These are phyloP conservation scores for Planiliza haematocheilus DNA, from an alignment of 2,113 vertebrate species.

Conservation along the genomic window DNA sequence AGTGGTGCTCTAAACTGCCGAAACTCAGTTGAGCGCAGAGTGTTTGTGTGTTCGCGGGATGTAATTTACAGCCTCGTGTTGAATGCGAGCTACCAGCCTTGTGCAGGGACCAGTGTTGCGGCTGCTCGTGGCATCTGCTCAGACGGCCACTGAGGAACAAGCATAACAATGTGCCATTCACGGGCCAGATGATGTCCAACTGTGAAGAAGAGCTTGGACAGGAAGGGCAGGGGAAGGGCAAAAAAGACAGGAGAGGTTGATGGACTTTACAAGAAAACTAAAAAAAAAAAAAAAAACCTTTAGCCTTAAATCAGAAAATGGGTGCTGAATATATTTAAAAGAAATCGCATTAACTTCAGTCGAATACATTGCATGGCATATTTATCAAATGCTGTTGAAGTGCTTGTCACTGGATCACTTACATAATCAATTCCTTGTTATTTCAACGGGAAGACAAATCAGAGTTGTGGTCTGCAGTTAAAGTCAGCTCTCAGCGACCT, in stretches of 20 bases:
- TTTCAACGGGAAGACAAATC: conserved; percentile 65
- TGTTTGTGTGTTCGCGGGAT: conserved; percentile 78
- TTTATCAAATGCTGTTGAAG: conserved; percentile 23
- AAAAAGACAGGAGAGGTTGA: conserved; percentile 75
- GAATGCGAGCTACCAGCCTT: conserved; percentile 69
- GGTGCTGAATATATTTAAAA: background rate
- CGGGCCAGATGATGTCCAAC: conserved; percentile 83
- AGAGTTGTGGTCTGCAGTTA: conserved; percentile 68
- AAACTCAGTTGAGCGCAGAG: conserved; percentile 74
- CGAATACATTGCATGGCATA: conserved; percentile 11
- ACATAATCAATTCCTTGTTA: conserved; percentile 66
- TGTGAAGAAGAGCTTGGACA: conserved; percentile 78
- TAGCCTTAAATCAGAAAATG: background rate
- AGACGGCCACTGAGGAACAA: conserved; percentile 71
- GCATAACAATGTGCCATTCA: conserved; percentile 84
- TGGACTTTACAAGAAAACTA: conserved; percentile 62
- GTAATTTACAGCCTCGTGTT: conserved; percentile 78
- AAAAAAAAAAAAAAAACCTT: background rate
- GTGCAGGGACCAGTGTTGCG: conserved; percentile 69
- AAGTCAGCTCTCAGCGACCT: conserved; percentile 75
- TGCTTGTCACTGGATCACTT: conserved; percentile 47
- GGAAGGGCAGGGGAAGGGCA: conserved; percentile 81
- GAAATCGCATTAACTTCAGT: conserved; percentile 5
- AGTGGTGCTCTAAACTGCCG: conserved; percentile 71
- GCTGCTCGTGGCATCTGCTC: conserved; percentile 80